Evolutionary conservation across 2,113 vertebrate genomes (phyloP).

Genomic region (Heterocephalus glaber): DNA sequence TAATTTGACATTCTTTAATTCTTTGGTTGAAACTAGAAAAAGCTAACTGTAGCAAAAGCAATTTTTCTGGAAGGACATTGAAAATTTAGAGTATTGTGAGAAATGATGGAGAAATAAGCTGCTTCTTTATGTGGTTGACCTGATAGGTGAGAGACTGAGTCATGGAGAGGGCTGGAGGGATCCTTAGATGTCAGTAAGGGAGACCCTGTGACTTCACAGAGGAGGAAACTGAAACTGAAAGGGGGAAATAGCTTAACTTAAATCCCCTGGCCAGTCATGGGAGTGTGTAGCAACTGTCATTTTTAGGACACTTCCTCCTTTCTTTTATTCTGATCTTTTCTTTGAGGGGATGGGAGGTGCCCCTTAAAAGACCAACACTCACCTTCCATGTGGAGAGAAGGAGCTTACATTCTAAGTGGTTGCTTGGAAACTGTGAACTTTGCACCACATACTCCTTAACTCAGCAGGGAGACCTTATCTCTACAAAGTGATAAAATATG

Average conservation of each 20-base stretch:
- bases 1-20: not conserved
- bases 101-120: not conserved
- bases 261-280: not conserved
- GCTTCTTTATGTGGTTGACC: not conserved
- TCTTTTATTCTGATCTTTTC: not conserved
- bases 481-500: not conserved
- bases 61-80: not conserved
- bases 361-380: not conserved
- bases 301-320: not conserved
- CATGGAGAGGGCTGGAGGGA: not conserved
- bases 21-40: constrained; percentile 1
- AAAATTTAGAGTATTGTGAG: not conserved
- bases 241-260: not conserved
- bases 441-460: not conserved
- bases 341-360: not conserved
- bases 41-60: not conserved
- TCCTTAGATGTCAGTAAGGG: not conserved
- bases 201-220: not conserved
- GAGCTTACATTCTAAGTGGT: not conserved
- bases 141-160: not conserved
- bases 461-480: not conserved
- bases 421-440: not conserved
- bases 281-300: not conserved
- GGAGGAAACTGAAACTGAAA: not conserved
- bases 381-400: not conserved